Evolutionary conservation across 2,113 vertebrate species (phyloP), one percentile per base, ranked within the genome.

Genomic region (Strix aluco): DNA sequence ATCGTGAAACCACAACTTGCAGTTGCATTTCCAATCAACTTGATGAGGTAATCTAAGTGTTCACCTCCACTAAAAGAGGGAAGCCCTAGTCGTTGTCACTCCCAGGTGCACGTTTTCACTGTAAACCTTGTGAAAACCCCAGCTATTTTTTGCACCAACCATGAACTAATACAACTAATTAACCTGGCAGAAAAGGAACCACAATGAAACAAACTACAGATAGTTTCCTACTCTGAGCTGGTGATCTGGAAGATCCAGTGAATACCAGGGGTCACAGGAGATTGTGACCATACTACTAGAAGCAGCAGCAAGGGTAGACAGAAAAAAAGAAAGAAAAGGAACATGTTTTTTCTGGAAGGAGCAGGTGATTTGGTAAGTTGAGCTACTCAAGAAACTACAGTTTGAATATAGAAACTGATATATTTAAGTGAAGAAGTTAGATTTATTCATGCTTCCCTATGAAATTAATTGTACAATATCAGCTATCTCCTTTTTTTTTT

Each of bases 261-360:
- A 30, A 44, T 32, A 12, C 11, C 52, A 83, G 14, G 9, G 25
- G 6, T 88, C 18, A 9, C 18, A 30, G n/a, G 1, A 40, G 20
- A 77, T 11, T 81, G 34, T 49, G 36, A 69, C 10, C 9, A 11
- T 25, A 17, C 7, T 63, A 34, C 9, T 47, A 63, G 38, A 79
- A 74, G n/a, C 6, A 81, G 47, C 10, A 72, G 18, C 2, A 81
- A 5, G 15, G 3, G 2, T 52, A 81, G 25, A 17, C 11, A 90
- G 14, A 85, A 16, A 29, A 81, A 74, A 90, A 40, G 20, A 61
- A 49, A 5, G 16, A 78, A 70, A 81, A 9, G 15, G 14, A 71
- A 23, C 3, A 58, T 20, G 6, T 0, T 0, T 8, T 67, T 32
- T 78, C 71, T 38, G 6, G 4, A 12, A 88, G 61, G 2, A 75